phyloP scores from a whole-genome alignment of 2,113 vertebrate genomes.

The Nipponia nippon region DNA sequence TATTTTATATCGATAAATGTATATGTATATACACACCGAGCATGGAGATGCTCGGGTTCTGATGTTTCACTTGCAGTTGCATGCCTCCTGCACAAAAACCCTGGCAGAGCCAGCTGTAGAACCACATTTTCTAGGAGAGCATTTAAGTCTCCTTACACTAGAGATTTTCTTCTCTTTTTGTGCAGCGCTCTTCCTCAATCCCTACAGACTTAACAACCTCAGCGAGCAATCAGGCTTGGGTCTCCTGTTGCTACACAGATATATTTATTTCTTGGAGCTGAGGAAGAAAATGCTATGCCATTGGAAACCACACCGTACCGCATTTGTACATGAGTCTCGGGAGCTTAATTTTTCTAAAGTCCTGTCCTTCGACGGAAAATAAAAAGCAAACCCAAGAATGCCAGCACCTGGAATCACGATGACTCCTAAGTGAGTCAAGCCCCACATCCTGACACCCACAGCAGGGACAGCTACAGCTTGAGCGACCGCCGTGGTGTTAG shows the following conservation, averaged over 20 bases:
- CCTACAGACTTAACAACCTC: not conserved
- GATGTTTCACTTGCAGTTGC: not conserved
- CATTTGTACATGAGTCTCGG: not conserved
- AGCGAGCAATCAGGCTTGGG: not conserved
- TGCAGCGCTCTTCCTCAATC: not conserved
- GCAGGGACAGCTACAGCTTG: not conserved
- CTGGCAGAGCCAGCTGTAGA: not conserved
- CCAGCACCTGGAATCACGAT: not conserved
- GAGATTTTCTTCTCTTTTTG: not conserved
- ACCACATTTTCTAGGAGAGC: not conserved
- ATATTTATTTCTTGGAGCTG: not conserved
- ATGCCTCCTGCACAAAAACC: not conserved
- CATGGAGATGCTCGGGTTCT: not conserved
- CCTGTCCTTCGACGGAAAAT: not conserved
- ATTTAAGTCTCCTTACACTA: not conserved
- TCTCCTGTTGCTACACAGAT: not conserved
- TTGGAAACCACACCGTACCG: fast-evolving
- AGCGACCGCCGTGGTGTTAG: not conserved
- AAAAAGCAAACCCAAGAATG: not conserved
- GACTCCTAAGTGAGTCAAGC: not conserved
- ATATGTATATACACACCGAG: not conserved
- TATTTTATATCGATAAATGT: not conserved
- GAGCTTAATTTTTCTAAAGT: not conserved
- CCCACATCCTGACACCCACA: not conserved
- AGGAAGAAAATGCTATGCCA: not conserved